These are phyloP conservation scores for Eupithecia exiguata DNA, from an alignment of 2,888 invertebrate species.

Conservation along the genomic window DNA sequence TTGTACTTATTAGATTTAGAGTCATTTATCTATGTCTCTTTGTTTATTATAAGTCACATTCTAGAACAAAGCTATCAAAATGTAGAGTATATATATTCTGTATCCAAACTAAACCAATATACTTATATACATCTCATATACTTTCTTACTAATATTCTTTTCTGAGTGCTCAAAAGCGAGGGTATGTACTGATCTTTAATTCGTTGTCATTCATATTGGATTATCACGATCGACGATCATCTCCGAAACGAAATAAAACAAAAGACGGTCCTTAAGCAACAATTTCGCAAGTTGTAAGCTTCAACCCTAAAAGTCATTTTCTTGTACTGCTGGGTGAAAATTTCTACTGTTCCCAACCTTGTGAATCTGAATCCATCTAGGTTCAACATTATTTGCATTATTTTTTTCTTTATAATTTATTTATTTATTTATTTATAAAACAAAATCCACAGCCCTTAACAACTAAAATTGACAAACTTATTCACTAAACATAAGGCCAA, in stretches of 20 bases:
- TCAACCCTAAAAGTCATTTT: background rate
- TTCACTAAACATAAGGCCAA: too few relatives aligned
- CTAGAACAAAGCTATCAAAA: too few relatives aligned
- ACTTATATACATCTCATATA: background rate
- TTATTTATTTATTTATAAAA: too few relatives aligned
- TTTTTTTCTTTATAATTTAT: background rate
- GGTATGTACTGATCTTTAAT: background rate
- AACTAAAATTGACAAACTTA: too few relatives aligned
- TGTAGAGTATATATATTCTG: too few relatives aligned
- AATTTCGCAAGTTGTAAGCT: too few relatives aligned
- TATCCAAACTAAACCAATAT: too few relatives aligned
- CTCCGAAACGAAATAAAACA: background rate
- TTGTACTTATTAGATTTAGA: background rate
- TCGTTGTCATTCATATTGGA: too few relatives aligned
- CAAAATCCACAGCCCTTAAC: too few relatives aligned
- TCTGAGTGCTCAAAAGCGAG: background rate
- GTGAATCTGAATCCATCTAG: background rate
- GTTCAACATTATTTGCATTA: background rate
- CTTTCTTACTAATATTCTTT: too few relatives aligned
- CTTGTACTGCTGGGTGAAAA: background rate
- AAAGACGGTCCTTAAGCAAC: background rate
- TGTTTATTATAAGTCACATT: too few relatives aligned
- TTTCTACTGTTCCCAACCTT: background rate
- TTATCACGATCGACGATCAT: too few relatives aligned
- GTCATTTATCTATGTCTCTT: background rate